Conservation (phyloP, 2,888 invertebrate genomes). For the Nasonovia ribisnigri region DNA sequence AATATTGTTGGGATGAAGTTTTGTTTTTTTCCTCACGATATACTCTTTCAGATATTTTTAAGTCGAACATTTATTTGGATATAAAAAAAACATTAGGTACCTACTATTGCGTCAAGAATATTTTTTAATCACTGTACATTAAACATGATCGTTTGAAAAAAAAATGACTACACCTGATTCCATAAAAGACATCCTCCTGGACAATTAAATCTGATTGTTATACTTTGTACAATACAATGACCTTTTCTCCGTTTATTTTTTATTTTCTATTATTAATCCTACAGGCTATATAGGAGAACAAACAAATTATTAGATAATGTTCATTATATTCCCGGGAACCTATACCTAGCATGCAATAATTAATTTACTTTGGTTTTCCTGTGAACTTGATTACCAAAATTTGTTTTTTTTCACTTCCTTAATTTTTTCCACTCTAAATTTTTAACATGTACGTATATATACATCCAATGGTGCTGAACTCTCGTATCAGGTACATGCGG, state of each 20-base stretch:
- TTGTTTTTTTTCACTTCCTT: not conserved
- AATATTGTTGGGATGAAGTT: not conserved
- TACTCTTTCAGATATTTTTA: not conserved
- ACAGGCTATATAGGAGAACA: not conserved
- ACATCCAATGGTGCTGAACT: not conserved
- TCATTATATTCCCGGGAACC: not conserved
- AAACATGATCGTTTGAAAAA: not conserved
- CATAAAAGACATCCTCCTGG: not conserved
- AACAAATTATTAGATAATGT: conserved; percentile 1
- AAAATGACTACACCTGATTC: not conserved
- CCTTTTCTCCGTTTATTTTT: conserved; percentile 14
- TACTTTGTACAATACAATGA: conserved; percentile 35
- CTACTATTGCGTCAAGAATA: not conserved
- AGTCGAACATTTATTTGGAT: not conserved
- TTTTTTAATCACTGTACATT: conserved; percentile 3
- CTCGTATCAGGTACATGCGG: conserved; percentile 23
- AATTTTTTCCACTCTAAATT: conserved; percentile 44
- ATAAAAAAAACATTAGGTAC: conserved; percentile 9
- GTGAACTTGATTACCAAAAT: not conserved
- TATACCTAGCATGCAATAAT: conserved; percentile 38
- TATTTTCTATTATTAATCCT: conserved; percentile 14
- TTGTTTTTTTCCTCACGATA: not conserved
- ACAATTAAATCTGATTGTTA: conserved; percentile 39
- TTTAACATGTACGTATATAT: not conserved
- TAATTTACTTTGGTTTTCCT: conserved; percentile 40